Percentiles rank a stretch among this genome's conserved stretches.
These are phyloP conservation scores for Scopus umbretta DNA, from an alignment of 2,113 vertebrate species.

Conservation along the genomic window DNA sequence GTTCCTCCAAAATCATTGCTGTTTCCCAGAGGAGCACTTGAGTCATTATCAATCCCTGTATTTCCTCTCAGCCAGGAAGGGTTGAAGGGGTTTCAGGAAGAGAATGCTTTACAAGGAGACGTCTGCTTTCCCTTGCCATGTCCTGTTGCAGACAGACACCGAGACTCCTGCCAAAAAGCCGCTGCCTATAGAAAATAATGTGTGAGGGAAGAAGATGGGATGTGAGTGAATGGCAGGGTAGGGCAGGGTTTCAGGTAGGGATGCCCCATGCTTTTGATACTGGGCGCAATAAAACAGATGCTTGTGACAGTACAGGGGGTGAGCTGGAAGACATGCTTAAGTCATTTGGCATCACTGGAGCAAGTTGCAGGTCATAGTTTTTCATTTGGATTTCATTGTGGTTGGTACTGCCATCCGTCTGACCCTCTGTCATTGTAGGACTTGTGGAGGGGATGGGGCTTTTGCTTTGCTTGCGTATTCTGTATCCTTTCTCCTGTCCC, in stretches of 20 bases:
- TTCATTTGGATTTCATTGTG: not conserved
- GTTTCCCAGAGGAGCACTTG: slow-evolving; percentile 51
- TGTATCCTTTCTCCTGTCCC: not conserved
- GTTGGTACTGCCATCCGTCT: not conserved
- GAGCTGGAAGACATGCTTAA: not conserved
- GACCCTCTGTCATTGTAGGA: not conserved
- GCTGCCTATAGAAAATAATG: not conserved
- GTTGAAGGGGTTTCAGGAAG: slow-evolving; percentile 47
- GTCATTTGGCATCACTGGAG: not conserved
- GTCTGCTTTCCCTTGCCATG: not conserved
- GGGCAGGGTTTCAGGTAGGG: not conserved
- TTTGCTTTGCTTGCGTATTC: not conserved
- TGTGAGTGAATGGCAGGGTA: not conserved
- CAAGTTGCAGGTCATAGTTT: not conserved
- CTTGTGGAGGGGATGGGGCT: not conserved
- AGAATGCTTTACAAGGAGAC: not conserved
- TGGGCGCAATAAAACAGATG: not conserved
- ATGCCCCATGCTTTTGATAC: not conserved
- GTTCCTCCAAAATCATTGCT: slow-evolving; percentile 29
- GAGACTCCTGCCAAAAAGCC: not conserved
- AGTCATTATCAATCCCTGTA: slow-evolving; percentile 12
- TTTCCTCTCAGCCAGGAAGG: slow-evolving; percentile 41
- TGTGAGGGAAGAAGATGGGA: not conserved
- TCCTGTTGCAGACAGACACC: not conserved
- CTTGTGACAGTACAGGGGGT: not conserved